phyloP scores from a whole-genome alignment of 2,797 vertebrate genomes.

The Nannoperca obscura region DNA sequence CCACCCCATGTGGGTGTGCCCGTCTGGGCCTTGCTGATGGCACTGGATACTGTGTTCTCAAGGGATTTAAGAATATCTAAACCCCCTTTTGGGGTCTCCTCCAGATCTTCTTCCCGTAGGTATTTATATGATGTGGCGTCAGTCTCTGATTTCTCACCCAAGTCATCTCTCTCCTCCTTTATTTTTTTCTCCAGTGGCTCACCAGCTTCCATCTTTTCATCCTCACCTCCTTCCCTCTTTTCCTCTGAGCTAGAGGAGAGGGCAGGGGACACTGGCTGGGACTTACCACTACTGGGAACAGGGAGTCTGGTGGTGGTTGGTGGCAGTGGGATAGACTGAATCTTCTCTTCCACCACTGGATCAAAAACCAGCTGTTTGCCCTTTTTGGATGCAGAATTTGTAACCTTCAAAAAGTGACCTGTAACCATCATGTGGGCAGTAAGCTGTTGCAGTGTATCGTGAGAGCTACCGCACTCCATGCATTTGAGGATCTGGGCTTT shows the following conservation, averaged over 20 bases:
- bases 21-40: constrained; percentile 99
- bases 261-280: constrained; percentile 92
- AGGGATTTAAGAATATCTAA: constrained; percentile 98
- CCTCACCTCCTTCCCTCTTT: constrained; percentile 87
- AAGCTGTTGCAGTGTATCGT: constrained; percentile 98
- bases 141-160: constrained; percentile 82
- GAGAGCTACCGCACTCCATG: constrained; percentile 99
- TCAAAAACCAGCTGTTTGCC: constrained; percentile 98
- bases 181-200: constrained; percentile 90
- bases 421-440: constrained; percentile 99
- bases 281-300: constrained; percentile 89
- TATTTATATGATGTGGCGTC: constrained; percentile 92
- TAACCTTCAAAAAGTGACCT: constrained; percentile 98
- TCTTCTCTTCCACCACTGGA: constrained; percentile 96
- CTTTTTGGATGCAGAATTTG: constrained; percentile 98
- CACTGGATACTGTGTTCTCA: constrained; percentile 97
- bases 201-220: constrained; percentile 83
- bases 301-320: constrained; percentile 95
- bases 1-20: constrained; percentile 98
- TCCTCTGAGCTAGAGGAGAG: constrained; percentile 89
- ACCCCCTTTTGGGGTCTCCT: constrained; percentile 94
- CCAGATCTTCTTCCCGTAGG: constrained; percentile 97
- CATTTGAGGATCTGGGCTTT: constrained; percentile 99
- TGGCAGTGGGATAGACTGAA: constrained; percentile 97
- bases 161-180: constrained; percentile 95